phyloP scores from a whole-genome alignment of 1,140 invertebrate genomes.

The Phenacoccus solenopsis region DNA sequence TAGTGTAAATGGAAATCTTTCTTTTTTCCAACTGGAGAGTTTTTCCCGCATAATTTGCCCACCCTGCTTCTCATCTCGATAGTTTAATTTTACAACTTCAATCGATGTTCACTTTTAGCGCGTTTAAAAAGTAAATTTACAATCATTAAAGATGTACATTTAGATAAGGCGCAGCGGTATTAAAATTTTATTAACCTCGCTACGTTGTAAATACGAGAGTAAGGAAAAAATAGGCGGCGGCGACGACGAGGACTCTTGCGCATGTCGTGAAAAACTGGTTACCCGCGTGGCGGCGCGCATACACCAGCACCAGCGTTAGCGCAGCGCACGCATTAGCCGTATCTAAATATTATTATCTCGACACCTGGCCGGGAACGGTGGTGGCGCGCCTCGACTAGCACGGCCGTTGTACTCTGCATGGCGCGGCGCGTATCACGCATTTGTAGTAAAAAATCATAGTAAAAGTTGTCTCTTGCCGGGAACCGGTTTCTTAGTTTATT shows the following conservation, averaged over 20 bases:
- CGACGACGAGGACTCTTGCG: too few species aligned
- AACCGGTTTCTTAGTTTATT: neutral
- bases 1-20: too few species aligned
- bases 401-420: neutral
- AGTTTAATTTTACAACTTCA: too few species aligned
- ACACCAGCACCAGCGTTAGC: neutral
- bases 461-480: neutral
- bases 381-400: neutral
- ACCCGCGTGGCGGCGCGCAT: neutral
- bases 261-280: neutral
- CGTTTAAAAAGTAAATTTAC: neutral
- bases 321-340: constrained; percentile 6
- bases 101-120: too few species aligned
- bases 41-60: too few species aligned
- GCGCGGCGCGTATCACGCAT: too few species aligned
- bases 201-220: neutral
- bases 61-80: too few species aligned
- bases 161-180: neutral
- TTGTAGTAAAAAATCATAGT: constrained; percentile 1
- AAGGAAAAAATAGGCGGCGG: neutral
- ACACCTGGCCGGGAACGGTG: neutral
- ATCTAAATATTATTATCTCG: constrained; percentile 13
- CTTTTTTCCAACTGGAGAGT: too few species aligned
- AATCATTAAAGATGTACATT: neutral
- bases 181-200: neutral